Base-by-base conservation (phyloP, 2,797 vertebrate genomes). In the Enteromius fasciolatus region DNA sequence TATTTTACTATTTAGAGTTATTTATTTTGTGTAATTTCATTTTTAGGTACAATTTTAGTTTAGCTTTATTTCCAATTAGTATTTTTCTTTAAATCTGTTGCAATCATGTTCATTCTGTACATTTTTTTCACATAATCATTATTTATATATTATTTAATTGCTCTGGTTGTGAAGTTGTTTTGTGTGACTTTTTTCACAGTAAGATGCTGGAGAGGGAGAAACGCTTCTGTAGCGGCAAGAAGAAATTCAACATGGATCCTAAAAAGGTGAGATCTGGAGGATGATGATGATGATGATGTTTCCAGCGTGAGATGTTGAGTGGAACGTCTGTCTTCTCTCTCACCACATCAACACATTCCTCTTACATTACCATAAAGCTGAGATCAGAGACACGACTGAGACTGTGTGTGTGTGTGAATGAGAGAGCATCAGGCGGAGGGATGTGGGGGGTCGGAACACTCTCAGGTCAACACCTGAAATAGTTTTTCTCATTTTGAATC, bases 221-320 rank as follows among this genome's bases (percentile, higher is more conserved):
- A 89, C 89, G 90, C 78, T 92, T 97, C 54, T 92, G 89, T 2
- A 88, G 89, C 0, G 97, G 97, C 11, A 93, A 94, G 84, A 98
- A 98, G 90, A 98, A 97, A 87, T 98, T 98, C 92, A 98, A 98
- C 90, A 96, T 97, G 96, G 96, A 98, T 82, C 97, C 97, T 23
- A 89, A 91, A 88, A 97, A 97, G 95, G 97, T 98, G 85, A 89
- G 88, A 8, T 11, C 28, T 59, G 54, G 54, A 63, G 31, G 61
- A 67, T 9, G 28, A 78, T 54, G 68, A 31, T 31, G 31, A 79
- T 15, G 76, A 41, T 23, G 31, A 67, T 39, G 61, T 78, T 66
- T 66, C 44, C 28, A 67, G 46, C 2, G 20, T 78, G 44, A 66
- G n/a, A 39, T 54, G 8, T 23, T 1, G 44, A 61, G 31, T 59